phyloP scores from a whole-genome alignment of 2,113 vertebrate species.

The Urocynchramus pylzowi region DNA sequence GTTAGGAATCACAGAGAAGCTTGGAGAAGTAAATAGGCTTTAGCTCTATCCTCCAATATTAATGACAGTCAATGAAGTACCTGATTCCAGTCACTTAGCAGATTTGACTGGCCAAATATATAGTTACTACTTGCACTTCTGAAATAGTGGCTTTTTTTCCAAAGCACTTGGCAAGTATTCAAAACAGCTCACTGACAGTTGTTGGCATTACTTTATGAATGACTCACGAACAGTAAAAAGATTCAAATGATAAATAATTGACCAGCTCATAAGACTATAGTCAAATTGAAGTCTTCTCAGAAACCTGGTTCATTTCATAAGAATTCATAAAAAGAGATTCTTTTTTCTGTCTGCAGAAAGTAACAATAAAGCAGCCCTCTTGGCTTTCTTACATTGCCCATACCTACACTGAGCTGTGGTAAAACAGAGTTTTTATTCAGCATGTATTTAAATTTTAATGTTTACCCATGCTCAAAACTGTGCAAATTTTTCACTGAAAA shows the following conservation, averaged over 20 bases:
- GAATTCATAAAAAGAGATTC: neutral
- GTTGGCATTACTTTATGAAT: conserved; percentile 36
- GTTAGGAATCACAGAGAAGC: neutral
- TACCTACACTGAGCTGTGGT: neutral
- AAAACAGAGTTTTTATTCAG: neutral
- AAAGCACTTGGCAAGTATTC: neutral
- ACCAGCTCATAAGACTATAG: conserved; percentile 31
- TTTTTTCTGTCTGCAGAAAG: neutral
- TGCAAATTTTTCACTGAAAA: neutral
- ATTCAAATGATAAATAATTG: conserved; percentile 42
- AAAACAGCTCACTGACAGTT: neutral
- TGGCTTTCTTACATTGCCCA: neutral
- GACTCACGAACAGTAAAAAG: conserved; percentile 58
- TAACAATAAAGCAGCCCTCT: neutral
- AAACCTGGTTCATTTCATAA: neutral
- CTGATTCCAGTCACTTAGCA: neutral
- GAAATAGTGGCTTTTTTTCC: neutral
- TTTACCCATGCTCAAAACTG: neutral
- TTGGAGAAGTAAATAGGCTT: neutral
- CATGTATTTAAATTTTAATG: neutral
- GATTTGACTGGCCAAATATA: neutral
- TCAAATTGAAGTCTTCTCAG: neutral
- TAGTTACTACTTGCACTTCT: neutral
- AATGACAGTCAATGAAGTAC: neutral
- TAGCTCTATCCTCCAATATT: neutral